These are phyloP conservation scores for Drosophila atroscutellata DNA, from an alignment of 2,888 invertebrate genomes.

Conservation along the genomic window DNA sequence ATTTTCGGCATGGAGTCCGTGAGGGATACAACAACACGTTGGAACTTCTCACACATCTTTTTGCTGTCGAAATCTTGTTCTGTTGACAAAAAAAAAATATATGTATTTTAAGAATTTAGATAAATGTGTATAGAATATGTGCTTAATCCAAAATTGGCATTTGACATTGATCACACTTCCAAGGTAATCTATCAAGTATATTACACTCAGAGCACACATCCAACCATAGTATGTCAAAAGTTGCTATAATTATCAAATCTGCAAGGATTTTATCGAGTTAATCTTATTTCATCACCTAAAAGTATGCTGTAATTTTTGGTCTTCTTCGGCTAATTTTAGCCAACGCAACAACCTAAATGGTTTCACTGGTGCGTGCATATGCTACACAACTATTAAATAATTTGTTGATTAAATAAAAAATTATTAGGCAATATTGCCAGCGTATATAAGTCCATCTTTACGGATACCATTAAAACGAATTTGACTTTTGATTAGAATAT, in stretches of 20 bases:
- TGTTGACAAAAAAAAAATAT: background rate
- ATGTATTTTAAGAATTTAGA: background rate
- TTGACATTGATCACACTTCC: background rate
- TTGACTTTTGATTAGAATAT: background rate
- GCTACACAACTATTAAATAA: background rate
- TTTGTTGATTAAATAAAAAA: background rate
- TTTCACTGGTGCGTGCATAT: background rate
- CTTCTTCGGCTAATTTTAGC: background rate
- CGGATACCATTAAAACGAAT: background rate
- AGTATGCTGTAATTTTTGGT: background rate
- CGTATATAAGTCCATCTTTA: background rate
- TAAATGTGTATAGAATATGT: background rate
- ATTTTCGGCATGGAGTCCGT: constrained; percentile 48
- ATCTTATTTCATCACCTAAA: background rate
- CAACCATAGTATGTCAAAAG: background rate
- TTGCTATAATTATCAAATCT: background rate
- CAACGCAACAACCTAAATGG: background rate
- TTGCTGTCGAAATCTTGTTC: background rate
- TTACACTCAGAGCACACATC: background rate
- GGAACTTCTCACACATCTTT: constrained; percentile 44
- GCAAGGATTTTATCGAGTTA: background rate
- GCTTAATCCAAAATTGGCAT: background rate
- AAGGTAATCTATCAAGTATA: background rate
- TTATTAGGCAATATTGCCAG: background rate
- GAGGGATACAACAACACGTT: constrained; percentile 62